phyloP scores from a whole-genome alignment of 2,888 invertebrate species.

The Andrena hattorfiana region DNA sequence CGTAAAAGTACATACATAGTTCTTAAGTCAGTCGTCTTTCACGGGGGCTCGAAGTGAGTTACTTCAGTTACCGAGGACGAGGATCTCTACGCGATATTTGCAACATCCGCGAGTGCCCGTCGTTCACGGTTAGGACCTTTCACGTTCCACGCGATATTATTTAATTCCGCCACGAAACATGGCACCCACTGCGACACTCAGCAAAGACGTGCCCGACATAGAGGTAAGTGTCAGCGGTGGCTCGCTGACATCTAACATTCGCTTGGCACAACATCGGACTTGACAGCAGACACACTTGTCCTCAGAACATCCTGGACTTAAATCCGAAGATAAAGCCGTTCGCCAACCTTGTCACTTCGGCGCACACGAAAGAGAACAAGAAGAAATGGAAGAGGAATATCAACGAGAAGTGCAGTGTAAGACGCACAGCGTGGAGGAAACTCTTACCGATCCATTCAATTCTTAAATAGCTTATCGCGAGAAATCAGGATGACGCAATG shows the following conservation, averaged over 20 bases:
- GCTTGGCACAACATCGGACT: neutral
- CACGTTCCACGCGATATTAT: neutral
- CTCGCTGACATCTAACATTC: neutral
- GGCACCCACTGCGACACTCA: conserved; percentile 84
- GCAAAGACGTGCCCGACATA: conserved; percentile 92
- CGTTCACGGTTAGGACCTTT: neutral
- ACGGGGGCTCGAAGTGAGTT: conserved; percentile 73
- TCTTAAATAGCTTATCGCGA: no score
- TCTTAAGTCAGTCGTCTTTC: neutral
- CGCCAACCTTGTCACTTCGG: conserved; percentile 93
- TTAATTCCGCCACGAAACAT: conserved; percentile 21
- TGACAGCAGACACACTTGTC: conserved; percentile 74
- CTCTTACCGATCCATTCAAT: no score
- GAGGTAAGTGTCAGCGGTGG: conserved; percentile 87
- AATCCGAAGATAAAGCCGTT: conserved; percentile 93
- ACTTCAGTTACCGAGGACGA: conserved; percentile 71
- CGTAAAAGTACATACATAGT: neutral
- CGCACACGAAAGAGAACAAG: conserved; percentile 94
- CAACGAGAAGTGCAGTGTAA: conserved; percentile 93
- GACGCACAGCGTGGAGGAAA: conserved; percentile 78
- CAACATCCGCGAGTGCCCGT: neutral
- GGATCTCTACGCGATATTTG: neutral
- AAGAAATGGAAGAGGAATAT: conserved; percentile 98
- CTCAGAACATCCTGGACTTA: conserved; percentile 92
- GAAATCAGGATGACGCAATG: no score